Evolutionary conservation across 2,797 vertebrate genomes (phyloP).

Genomic region (Macropus fuliginosus): DNA sequence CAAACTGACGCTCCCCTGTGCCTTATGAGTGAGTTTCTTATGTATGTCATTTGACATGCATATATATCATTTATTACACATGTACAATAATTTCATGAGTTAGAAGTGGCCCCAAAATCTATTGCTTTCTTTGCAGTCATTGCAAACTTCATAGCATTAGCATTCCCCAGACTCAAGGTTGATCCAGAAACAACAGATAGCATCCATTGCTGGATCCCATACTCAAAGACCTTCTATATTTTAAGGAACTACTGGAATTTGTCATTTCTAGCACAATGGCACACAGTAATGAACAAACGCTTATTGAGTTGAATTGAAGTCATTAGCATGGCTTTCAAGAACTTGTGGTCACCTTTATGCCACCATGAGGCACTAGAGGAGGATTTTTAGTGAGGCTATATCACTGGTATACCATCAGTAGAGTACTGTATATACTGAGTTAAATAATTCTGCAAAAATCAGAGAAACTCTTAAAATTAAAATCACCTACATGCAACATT

Average conservation of each 20-base stretch:
- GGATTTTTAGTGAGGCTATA: neutral
- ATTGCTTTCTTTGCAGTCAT: neutral
- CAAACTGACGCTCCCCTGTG: neutral
- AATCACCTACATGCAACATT: neutral
- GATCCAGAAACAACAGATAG: neutral
- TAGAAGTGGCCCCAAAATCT: neutral
- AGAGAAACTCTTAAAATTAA: slow-evolving; percentile 8
- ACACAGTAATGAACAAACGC: neutral
- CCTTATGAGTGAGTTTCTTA: neutral
- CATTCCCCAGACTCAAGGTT: neutral
- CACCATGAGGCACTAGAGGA: neutral
- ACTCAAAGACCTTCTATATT: neutral
- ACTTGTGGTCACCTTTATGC: neutral
- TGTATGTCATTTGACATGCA: neutral
- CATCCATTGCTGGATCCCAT: neutral
- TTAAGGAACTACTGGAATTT: neutral
- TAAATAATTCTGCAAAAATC: slow-evolving; percentile 1
- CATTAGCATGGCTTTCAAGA: neutral
- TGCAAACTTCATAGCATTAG: neutral
- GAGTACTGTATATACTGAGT: slow-evolving; percentile 17
- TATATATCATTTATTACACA: neutral
- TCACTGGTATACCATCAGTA: slow-evolving; percentile 3
- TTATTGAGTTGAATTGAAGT: neutral
- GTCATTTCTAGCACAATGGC: neutral
- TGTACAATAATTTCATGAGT: neutral